Conservation (phyloP, 2,888 invertebrate genomes). For the Meganola albula region DNA sequence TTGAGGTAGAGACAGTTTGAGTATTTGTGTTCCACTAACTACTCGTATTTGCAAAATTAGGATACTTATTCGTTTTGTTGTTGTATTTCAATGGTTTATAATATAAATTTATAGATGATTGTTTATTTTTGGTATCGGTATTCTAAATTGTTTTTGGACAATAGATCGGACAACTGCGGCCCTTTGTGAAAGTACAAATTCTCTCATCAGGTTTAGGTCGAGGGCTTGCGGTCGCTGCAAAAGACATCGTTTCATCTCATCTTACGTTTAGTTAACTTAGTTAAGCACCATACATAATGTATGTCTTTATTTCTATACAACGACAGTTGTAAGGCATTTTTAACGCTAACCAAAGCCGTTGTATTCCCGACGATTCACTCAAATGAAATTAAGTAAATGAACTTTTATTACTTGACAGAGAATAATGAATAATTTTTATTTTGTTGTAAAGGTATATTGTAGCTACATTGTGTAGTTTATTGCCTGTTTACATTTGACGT, state of each 20-base stretch:
- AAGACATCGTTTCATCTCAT: constrained; percentile 52
- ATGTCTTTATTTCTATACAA: constrained; percentile 42
- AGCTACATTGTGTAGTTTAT: constrained; percentile 40
- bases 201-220: constrained; percentile 63
- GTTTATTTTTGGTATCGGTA: constrained; percentile 47
- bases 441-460: constrained; percentile 39
- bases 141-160: constrained; percentile 39
- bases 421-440: constrained; percentile 40
- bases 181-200: constrained; percentile 71
- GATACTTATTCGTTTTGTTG: constrained; percentile 73
- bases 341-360: constrained; percentile 47
- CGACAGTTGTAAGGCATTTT: constrained; percentile 37
- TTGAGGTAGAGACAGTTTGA: constrained; percentile 47
- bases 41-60: constrained; percentile 45
- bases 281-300: constrained; percentile 41
- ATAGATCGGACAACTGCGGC: constrained; percentile 33
- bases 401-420: constrained; percentile 51
- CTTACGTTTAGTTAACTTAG: constrained; percentile 34
- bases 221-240: constrained; percentile 45
- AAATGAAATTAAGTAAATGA: constrained; percentile 63
- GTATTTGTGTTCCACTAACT: constrained; percentile 65
- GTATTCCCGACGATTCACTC: constrained; percentile 45
- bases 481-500: constrained; percentile 60
- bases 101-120: constrained; percentile 63
- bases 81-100: constrained; percentile 74